phyloP scores from a whole-genome alignment of 1,140 invertebrate species.

The Cecropterus lyciades region DNA sequence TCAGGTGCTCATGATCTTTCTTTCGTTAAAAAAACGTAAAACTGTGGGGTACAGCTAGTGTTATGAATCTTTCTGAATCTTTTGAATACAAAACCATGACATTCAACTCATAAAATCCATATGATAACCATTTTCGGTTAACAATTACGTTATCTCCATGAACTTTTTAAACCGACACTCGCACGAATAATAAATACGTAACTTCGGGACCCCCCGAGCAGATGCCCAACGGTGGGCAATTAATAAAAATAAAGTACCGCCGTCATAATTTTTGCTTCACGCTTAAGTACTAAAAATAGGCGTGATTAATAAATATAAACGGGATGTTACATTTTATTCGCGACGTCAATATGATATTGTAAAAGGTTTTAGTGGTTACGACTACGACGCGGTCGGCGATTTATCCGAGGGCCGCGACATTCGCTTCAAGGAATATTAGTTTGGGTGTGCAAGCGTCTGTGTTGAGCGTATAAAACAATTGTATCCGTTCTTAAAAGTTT shows the following conservation, averaged over 20 bases:
- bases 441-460: too few relatives aligned
- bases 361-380: constrained; percentile 1
- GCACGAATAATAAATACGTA: constrained; percentile 32
- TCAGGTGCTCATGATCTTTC: too few relatives aligned
- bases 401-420: too few relatives aligned
- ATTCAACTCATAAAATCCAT: too few relatives aligned
- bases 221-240: constrained; percentile 16
- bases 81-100: too few relatives aligned
- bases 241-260: constrained; percentile 21
- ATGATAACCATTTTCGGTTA: neutral
- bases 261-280: constrained; percentile 32
- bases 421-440: too few relatives aligned
- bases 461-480: too few relatives aligned
- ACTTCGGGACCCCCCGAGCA: constrained; percentile 21
- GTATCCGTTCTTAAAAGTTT: too few relatives aligned
- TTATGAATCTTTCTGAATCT: too few relatives aligned
- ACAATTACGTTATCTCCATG: constrained; percentile 20
- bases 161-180: constrained; percentile 16
- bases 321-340: constrained; percentile 31
- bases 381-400: constrained; percentile 1
- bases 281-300: constrained; percentile 30
- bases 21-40: too few relatives aligned
- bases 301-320: constrained; percentile 30
- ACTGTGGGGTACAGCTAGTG: too few relatives aligned
- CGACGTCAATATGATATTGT: constrained; percentile 31